These are phyloP conservation scores for Drosophila pseudoobscura DNA, from an alignment of 1,140 invertebrate genomes.

Conservation along the genomic window DNA sequence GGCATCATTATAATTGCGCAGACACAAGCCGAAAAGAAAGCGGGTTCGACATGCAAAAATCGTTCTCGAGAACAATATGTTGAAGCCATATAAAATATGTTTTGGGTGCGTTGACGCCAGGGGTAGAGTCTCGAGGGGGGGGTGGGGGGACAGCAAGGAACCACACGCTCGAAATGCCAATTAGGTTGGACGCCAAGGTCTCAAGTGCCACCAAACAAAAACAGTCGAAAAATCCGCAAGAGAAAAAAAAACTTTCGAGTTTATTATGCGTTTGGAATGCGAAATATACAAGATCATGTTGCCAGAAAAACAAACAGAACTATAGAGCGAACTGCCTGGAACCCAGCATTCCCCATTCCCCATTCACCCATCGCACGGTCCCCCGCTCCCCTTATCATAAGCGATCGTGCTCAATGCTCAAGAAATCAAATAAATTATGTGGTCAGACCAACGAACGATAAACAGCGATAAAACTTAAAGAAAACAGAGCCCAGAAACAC, in stretches of 20 bases:
- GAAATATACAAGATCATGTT: conserved; percentile 54
- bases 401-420: conserved; percentile 41
- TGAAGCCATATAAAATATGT: conserved; percentile 59
- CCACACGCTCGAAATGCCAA: conserved; percentile 44
- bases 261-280: conserved; percentile 50
- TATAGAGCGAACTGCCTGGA: conserved; percentile 25
- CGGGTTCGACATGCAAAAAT: conserved; percentile 36
- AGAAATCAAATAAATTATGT: conserved; percentile 49
- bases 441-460: conserved; percentile 14
- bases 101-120: conserved; percentile 46
- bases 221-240: conserved; percentile 26
- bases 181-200: conserved; percentile 23
- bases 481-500: conserved; percentile 16
- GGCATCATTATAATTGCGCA: conserved; percentile 54
- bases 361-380: too few relatives aligned
- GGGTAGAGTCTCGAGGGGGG: not conserved
- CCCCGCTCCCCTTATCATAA: conserved; percentile 30
- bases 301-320: conserved; percentile 32
- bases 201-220: conserved; percentile 14
- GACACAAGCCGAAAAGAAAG: conserved; percentile 36
- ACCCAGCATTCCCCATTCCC: not conserved
- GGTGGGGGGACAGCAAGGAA: not conserved
- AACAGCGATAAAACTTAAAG: conserved; percentile 8
- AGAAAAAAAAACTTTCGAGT: conserved; percentile 37
- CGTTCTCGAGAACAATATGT: conserved; percentile 45